Percentiles rank a stretch among this genome's conserved stretches.
These are phyloP conservation scores for Pristionchus japonicus DNA, from an alignment of 2,888 invertebrate genomes.

Conservation along the genomic window DNA sequence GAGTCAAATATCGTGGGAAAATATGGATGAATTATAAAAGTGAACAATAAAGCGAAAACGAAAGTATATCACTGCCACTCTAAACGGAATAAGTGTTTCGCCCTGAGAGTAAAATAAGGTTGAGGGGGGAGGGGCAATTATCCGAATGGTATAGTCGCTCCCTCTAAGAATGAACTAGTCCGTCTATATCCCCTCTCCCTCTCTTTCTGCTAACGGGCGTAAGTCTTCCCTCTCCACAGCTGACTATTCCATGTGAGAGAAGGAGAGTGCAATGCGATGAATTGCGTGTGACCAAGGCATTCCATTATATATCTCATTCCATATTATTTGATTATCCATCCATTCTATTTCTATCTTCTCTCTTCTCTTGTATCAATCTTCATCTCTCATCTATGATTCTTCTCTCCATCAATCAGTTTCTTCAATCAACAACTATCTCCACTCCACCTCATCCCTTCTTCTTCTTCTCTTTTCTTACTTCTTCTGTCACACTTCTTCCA, in stretches of 20 bases:
- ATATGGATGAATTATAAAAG: neutral
- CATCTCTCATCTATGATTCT: neutral
- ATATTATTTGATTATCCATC: neutral
- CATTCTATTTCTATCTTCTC: neutral
- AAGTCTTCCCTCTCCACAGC: constrained; percentile 12
- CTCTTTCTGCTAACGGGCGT: constrained; percentile 11
- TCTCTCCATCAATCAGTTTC: constrained; percentile 7
- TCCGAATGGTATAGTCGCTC: neutral
- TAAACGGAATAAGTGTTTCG: neutral
- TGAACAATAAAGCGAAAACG: too few species aligned
- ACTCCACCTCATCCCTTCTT: neutral
- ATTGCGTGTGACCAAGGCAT: neutral
- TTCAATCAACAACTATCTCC: neutral
- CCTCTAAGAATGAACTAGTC: neutral
- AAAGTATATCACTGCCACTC: neutral
- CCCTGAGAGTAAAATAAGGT: neutral
- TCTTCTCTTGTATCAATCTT: too few species aligned
- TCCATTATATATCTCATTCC: neutral
- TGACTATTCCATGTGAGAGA: constrained; percentile 29
- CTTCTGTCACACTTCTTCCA: neutral
- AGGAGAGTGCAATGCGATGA: neutral
- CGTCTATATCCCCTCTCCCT: neutral
- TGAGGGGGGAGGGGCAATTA: neutral
- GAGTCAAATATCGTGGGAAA: neutral
- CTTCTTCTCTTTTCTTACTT: neutral